Percentiles rank a stretch among this genome's conserved stretches.
Conservation (phyloP, 2,888 invertebrate species). For the Ochlodes sylvanus region DNA sequence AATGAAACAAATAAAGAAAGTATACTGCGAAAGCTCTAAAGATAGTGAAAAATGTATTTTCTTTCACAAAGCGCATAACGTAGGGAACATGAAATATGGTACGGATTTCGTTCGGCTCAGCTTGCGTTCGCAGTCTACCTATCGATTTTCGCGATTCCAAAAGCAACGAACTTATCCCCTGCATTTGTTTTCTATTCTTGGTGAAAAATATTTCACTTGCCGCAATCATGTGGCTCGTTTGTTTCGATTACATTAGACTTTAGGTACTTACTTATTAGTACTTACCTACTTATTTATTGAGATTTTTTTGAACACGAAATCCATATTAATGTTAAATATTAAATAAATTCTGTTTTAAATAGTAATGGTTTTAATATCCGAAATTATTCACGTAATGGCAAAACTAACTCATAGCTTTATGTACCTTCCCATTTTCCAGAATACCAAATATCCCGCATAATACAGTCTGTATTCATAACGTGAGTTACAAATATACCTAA, state of each 20-base stretch:
- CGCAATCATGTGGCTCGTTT: neutral
- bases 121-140: constrained; percentile 72
- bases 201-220: constrained; percentile 23
- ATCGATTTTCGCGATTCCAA: constrained; percentile 76
- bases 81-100: constrained; percentile 81
- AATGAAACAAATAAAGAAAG: constrained; percentile 65
- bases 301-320: too few species aligned
- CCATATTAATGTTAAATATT: too few species aligned
- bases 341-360: too few species aligned
- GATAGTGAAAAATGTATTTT: constrained; percentile 83
- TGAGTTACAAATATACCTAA: too few species aligned
- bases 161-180: constrained; percentile 73
- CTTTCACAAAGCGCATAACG: constrained; percentile 83
- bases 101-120: constrained; percentile 78
- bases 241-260: neutral
- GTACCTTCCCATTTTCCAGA: too few species aligned
- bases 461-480: too few species aligned
- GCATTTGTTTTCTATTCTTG: constrained; percentile 70
- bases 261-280: too few species aligned
- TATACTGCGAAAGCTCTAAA: constrained; percentile 69
- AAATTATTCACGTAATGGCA: too few species aligned
- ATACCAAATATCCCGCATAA: too few species aligned
- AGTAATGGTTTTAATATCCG: too few species aligned
- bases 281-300: too few species aligned
- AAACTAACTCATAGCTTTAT: too few species aligned